A percentile compares a stretch with the other conserved stretches of the same genome.
Evolutionary conservation across 2,113 vertebrate genomes (phyloP).

Genomic region (Corythaeola cristata): DNA sequence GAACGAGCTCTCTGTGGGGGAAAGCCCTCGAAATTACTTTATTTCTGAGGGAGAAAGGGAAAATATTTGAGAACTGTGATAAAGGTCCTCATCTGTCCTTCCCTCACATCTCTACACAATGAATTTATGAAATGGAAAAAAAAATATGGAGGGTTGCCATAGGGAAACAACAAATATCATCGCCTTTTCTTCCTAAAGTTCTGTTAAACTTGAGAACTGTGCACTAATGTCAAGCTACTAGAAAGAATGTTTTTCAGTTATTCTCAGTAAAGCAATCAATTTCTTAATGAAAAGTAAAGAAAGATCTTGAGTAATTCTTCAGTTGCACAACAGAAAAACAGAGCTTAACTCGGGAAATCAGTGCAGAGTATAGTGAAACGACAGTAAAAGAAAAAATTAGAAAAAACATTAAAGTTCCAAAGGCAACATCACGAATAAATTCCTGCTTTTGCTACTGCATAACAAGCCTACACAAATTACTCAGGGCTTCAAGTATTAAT

Average conservation of each 20-base stretch:
- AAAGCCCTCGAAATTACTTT: background rate
- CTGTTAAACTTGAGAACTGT: background rate
- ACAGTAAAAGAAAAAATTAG: background rate
- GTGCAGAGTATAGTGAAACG: rapidly evolving
- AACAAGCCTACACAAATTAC: background rate
- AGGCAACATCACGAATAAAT: background rate
- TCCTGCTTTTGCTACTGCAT: background rate
- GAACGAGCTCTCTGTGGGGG: background rate
- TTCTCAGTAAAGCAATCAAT: background rate
- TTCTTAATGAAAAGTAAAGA: background rate
- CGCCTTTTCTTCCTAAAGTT: background rate
- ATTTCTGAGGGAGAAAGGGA: background rate
- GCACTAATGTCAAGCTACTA: background rate
- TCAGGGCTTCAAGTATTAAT: background rate
- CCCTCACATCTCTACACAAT: background rate
- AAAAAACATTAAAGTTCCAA: background rate
- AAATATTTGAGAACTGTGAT: background rate
- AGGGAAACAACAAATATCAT: background rate
- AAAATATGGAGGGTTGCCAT: background rate
- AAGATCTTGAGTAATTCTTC: background rate
- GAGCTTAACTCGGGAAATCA: background rate
- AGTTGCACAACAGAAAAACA: background rate
- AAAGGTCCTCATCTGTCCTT: background rate
- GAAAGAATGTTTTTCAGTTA: background rate
- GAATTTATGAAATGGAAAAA: background rate